Percentiles rank a stretch among this genome's conserved stretches.
Conservation (phyloP, 2,888 invertebrate genomes). For the Ichneumoninae sp. region DNA sequence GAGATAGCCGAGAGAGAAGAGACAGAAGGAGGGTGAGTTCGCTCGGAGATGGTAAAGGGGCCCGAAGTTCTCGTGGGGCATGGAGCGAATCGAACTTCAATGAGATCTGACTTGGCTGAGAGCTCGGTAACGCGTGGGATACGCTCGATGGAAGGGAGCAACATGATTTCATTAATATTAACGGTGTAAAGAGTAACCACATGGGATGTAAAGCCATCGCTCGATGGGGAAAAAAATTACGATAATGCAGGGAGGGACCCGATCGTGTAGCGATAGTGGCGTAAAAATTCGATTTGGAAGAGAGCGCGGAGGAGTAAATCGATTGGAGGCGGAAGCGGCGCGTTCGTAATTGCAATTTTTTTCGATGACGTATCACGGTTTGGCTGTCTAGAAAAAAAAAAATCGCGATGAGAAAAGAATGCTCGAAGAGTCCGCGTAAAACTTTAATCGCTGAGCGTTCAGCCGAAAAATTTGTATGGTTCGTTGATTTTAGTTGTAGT, state of each 20-base stretch:
- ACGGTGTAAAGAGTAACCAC: constrained; percentile 13
- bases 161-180: constrained; percentile 16
- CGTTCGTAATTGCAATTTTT: not conserved
- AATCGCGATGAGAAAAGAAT: not conserved
- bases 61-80: constrained; percentile 10
- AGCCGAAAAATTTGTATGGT: no score
- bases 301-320: not conserved
- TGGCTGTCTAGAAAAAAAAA: not conserved
- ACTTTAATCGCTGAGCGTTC: not conserved
- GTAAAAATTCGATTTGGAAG: constrained; percentile 14
- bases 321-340: not conserved
- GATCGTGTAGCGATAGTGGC: not conserved
- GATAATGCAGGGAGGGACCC: constrained; percentile 2
- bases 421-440: not conserved
- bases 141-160: constrained; percentile 12
- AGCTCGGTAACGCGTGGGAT: not conserved
- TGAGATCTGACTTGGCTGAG: constrained; percentile 28
- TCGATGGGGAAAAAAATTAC: not conserved
- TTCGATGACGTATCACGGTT: not conserved
- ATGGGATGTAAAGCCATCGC: constrained; percentile 16
- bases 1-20: not conserved
- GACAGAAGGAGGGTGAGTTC: not conserved
- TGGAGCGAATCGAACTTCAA: constrained; percentile 35
- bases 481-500: no score
- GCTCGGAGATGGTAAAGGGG: constrained; percentile 19